Base-by-base conservation (phyloP, 2,113 vertebrate genomes). In the Phoenicopterus ruber region DNA sequence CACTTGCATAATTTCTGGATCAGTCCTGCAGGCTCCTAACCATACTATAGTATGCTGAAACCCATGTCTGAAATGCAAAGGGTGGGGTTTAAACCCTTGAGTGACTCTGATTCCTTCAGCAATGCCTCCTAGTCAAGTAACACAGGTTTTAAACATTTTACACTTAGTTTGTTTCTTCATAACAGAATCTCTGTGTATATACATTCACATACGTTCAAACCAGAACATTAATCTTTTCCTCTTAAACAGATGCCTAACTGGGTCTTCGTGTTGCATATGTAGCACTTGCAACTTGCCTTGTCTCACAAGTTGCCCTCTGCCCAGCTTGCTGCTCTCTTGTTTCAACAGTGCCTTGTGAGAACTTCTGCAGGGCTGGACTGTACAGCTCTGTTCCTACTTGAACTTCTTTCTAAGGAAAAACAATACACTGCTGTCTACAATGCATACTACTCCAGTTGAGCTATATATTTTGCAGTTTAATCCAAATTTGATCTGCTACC, bases 31-130 rank as follows among this genome's bases (percentile, higher is more conserved):
- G 58, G 31, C 34, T 77, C 24, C 34, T 42, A 72, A n/a, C 34
- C 34, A 9, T 47, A 26, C 9, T 36, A 9, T 21, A 24, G 5
- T 47, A 8, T 44, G 17, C 62, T 40, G 42, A 90, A 90, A 90
- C 21, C 9, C 0, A 0, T 13, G 16, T 38, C 32, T 76, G 46
- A 88, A 79, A 44, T 32, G 9, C 6, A 25, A 46, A 42, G 42
- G 6, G 7, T 46, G 40, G 4, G 5, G 31, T 42, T 80, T 67
- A 50, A 38, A 38, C 8, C 10, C 44, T 17, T 34, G 25, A 77
- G 24, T 36, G 54, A 59, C 32, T 62, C 25, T 24, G 2, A 46
- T 16, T 83, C 29, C 34, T 59, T 77, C 22, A 50, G 26, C 17
- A 42, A 29, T 77, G 19, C 5, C 19, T 50, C 63, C 22, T 54